Base-by-base conservation (phyloP, 2,113 vertebrate species). In the Corythaeola cristata region DNA sequence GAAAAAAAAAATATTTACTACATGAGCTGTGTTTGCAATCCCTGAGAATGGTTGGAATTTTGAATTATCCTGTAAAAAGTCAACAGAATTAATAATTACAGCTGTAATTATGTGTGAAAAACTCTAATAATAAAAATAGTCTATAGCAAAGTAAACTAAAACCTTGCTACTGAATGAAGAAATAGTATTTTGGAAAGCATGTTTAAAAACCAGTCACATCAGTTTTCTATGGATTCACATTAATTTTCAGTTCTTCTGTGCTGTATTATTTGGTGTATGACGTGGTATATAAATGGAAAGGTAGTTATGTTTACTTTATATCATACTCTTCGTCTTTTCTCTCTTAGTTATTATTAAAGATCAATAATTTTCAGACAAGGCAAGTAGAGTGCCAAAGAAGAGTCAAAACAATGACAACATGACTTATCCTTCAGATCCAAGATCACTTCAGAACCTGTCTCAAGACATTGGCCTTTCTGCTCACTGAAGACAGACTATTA, bases 41-140 rank as follows among this genome's bases (percentile, higher is more conserved):
- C 14, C 27, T 47, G 82, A 94, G 44, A 95, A 97, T 53, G 41
- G 22, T 37, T 97, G 87, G 35, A 91, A 92, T 96, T 95, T 93
- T 97, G 76, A 84, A 97, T 95, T 95, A 83, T 89, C 37, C 26
- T 90, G 53, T 90, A 96, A 96, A 89, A 96, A 88, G 89, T 97
- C 93, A 97, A 88, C 27, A 37, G 83, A 93, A 97, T 93, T 97
- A 96, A 95, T 96, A 97, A 96, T 97, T 96, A 97, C 47, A 97
- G 74, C 26, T 91, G 66, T 41, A 91, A 91, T 24, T 85, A 68
- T 83, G 35, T 69, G n/a, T 81, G 56, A 91, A 93, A 80, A 85
- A 53, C 59, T 94, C 13, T 88, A 96, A 93, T 94, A 94, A 91
- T 88, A 66, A 96, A 88, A 82, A 7, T n/a, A 44, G 4, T 26